Base-by-base conservation (phyloP, 2,888 invertebrate genomes). In the Cosmorhoe ocellata region DNA sequence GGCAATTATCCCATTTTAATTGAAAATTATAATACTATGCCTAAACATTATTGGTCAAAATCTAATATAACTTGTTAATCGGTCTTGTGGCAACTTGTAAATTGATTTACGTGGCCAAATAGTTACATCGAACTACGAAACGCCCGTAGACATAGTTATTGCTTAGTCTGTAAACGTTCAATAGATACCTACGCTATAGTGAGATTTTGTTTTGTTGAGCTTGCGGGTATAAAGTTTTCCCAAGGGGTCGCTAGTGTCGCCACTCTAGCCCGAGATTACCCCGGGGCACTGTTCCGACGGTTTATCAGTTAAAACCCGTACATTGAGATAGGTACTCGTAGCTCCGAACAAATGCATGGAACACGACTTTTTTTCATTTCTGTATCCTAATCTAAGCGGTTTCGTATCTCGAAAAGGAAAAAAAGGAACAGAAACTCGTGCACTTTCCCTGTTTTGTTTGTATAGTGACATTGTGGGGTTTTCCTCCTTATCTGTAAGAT, bases 181-280 rank as follows among this genome's bases (percentile, higher is more conserved):
- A 53, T 46, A 55, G 30, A 27, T 54, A 41, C 14, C 3, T 40
- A 34, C 9, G 32, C 34, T 40, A 48, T 31, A 40, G 34, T 24
- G 27, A 40, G 54, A 43, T 56, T 59, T 57, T 66, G 63, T 66
- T 61, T 59, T 57, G 61, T 51, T 54, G 59, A 65, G 60, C 50
- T 61, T 66, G 63, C 56, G 53, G 44, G 47, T 55, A 61, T 57
- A 49, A 54, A 65, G 55, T 58, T 63, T 58, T 56, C 66, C 63
- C 63, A 28, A 33, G 68, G 45, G 68, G 58, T 47, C 47, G 46
- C 40, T 55, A 56, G 66, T 66, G 67, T 68, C 67, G 53, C 66
- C 66, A 65, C 61, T 67, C 54, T 60, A 61, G 53, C 58, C 48
- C 58, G 61, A 71, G 69, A 71, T 74, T 76, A 73, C 76, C 69